These are phyloP conservation scores for Cryptus armator DNA, from an alignment of 2,888 invertebrate genomes.

Conservation along the genomic window DNA sequence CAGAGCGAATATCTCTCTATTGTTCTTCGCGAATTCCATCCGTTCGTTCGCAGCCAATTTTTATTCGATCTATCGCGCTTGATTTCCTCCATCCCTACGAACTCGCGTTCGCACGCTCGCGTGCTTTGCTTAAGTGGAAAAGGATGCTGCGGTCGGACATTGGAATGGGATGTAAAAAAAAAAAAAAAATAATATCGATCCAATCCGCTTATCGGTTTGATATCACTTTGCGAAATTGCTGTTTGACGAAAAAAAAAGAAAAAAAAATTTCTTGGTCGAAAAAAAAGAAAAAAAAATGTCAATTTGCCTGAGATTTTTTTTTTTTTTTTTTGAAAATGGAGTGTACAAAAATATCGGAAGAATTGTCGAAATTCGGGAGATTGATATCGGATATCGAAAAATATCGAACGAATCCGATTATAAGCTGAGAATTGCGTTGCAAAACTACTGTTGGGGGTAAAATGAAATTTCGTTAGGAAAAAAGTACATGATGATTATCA, in stretches of 20 bases:
- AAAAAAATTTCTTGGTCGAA: background rate
- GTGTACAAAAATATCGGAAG: too few species aligned
- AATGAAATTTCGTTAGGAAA: too few species aligned
- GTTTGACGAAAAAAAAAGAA: background rate
- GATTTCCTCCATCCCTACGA: slow-evolving; percentile 19
- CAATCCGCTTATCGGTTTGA: slow-evolving; percentile 31
- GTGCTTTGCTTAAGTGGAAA: slow-evolving; percentile 55
- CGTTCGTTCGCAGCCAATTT: background rate
- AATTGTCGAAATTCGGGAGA: too few species aligned
- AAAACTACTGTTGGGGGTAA: too few species aligned
- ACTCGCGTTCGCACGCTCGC: too few species aligned
- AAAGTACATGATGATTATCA: too few species aligned
- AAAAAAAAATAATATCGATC: slow-evolving; percentile 53
- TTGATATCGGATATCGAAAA: too few species aligned
- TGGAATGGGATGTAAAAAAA: background rate
- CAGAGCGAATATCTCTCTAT: slow-evolving; percentile 45
- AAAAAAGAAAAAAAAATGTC: background rate
- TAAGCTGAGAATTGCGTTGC: too few species aligned
- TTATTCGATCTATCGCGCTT: slow-evolving; percentile 31
- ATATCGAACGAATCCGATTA: too few species aligned
- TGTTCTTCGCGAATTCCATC: slow-evolving; percentile 29
- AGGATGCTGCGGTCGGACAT: slow-evolving; percentile 58
- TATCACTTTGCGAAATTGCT: background rate
- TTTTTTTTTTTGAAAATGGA: too few species aligned
- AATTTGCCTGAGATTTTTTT: too few species aligned